These are phyloP conservation scores for Torymus tubicola DNA, from an alignment of 2,888 invertebrate genomes.

Conservation along the genomic window DNA sequence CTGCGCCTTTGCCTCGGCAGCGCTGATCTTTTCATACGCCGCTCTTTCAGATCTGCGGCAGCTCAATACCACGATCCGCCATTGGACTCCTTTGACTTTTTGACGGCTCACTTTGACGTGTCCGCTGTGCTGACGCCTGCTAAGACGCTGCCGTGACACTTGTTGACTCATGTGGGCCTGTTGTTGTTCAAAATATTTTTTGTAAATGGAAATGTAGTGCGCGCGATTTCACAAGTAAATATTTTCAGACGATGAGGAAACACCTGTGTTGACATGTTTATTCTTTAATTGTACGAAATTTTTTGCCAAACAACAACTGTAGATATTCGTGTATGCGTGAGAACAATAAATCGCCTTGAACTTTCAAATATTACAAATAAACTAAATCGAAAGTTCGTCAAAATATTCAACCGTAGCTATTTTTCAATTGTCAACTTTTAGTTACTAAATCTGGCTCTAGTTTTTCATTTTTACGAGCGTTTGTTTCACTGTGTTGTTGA, in stretches of 20 bases:
- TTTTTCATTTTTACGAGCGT: no score
- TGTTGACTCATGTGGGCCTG: background rate
- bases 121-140: background rate
- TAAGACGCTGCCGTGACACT: background rate
- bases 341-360: no score
- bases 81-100: constrained; percentile 38
- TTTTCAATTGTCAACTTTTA: no score
- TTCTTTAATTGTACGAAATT: no score
- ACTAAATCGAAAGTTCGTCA: no score
- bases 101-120: background rate
- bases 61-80: background rate
- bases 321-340: no score
- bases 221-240: background rate
- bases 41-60: constrained; percentile 1
- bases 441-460: no score
- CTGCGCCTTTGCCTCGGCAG: background rate
- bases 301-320: no score
- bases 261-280: no score
- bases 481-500: no score
- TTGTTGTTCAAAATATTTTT: constrained; percentile 18
- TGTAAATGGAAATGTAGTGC: constrained; percentile 15
- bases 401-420: no score
- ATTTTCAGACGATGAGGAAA: background rate
- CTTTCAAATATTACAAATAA: no score
- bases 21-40: background rate